Percentiles rank a stretch among this genome's conserved stretches.
Evolutionary conservation across 2,113 vertebrate species (phyloP).

Genomic region (Callospermophilus lateralis): DNA sequence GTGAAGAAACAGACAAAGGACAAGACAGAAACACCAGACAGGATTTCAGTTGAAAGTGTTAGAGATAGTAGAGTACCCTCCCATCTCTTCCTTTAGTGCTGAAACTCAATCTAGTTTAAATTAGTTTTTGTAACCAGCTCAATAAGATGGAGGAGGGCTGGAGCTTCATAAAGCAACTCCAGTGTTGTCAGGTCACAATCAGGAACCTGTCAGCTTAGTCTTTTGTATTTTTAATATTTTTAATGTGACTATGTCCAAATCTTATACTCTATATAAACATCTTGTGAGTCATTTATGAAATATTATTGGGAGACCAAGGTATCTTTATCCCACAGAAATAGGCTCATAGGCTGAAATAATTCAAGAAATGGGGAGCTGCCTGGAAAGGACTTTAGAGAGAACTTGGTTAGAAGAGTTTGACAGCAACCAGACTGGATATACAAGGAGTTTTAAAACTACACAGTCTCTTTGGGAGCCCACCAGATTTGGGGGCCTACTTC

Average conservation of each 20-base stretch:
- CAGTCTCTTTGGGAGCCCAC: neutral
- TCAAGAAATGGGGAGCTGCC: neutral
- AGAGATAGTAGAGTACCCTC: neutral
- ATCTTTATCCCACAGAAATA: constrained; percentile 21
- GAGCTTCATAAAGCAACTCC: neutral
- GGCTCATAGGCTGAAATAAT: constrained; percentile 19
- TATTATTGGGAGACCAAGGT: constrained; percentile 22
- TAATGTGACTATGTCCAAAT: constrained; percentile 49
- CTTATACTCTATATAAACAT: neutral
- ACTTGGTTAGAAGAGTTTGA: constrained; percentile 22
- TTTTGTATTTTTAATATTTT: constrained; percentile 60
- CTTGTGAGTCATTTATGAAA: constrained; percentile 35
- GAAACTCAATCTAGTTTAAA: constrained; percentile 26
- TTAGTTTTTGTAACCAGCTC: constrained; percentile 6
- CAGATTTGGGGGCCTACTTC: neutral
- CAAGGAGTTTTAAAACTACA: neutral
- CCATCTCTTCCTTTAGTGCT: neutral
- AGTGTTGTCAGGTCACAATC: neutral
- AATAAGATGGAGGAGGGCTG: neutral
- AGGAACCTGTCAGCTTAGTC: neutral
- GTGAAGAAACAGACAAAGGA: constrained; percentile 48
- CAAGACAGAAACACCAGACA: constrained; percentile 40
- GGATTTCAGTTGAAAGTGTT: constrained; percentile 51
- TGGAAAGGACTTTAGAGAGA: constrained; percentile 30
- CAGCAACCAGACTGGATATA: neutral